Percentiles rank a stretch among this genome's conserved stretches.
Conservation (phyloP, 2,797 vertebrate species). For the Microcaecilia unicolor region DNA sequence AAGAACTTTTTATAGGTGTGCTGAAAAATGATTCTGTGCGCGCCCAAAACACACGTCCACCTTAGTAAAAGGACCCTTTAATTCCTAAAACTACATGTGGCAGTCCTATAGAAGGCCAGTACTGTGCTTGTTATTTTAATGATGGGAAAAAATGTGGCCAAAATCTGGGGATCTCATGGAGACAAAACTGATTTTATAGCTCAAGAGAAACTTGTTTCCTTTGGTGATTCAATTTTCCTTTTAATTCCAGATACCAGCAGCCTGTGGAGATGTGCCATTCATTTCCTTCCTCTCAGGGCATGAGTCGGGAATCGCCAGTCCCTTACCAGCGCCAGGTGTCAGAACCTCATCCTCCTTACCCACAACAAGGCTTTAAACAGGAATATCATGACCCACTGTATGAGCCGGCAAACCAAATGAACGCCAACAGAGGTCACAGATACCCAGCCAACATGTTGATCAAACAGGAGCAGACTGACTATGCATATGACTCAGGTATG, state of each 20-base stretch:
- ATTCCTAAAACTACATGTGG: no score
- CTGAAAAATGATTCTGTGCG: no score
- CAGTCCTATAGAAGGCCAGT: no score
- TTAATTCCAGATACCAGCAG: constrained; percentile 70
- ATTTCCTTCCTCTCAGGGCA: constrained; percentile 64
- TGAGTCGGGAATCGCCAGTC: constrained; percentile 62
- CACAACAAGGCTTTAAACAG: constrained; percentile 85
- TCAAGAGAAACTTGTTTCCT: no score
- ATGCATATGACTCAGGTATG: constrained; percentile 82
- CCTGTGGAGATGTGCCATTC: constrained; percentile 69
- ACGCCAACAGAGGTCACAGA: constrained; percentile 46
- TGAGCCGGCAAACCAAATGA: constrained; percentile 57
- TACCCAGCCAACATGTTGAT: constrained; percentile 77
- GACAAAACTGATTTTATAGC: background rate
- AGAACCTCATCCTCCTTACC: constrained; percentile 75
- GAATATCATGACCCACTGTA: constrained; percentile 80
- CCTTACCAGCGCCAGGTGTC: constrained; percentile 73
- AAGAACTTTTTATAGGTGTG: no score
- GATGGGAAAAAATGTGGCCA: no score
- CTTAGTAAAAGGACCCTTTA: no score
- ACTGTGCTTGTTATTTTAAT: no score
- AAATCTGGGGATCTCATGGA: no score
- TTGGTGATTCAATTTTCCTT: background rate
- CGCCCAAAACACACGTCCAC: no score
- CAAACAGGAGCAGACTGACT: constrained; percentile 89